Percentiles rank a stretch among this genome's conserved stretches.
phyloP scores from a whole-genome alignment of 1,140 invertebrate genomes.

The Danaus plexippus region DNA sequence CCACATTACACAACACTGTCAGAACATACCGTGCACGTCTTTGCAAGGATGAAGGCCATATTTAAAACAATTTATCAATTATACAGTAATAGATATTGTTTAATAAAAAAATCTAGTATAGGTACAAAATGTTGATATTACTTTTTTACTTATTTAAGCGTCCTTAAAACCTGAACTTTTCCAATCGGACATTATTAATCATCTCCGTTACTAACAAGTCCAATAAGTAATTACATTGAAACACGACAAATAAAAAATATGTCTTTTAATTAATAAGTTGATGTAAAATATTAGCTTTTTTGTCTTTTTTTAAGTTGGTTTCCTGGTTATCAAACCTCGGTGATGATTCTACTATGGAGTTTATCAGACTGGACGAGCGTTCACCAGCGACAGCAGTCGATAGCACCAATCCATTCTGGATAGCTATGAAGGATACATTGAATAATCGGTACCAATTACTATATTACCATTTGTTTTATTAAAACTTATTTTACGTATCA shows the following conservation, averaged over 20 bases:
- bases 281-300: not conserved
- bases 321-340: slow-evolving; percentile 85
- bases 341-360: slow-evolving; percentile 78
- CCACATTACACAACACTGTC: not conserved
- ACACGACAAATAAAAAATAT: too few relatives aligned
- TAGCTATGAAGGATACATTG: slow-evolving; percentile 77
- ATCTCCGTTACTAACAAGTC: too few relatives aligned
- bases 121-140: too few relatives aligned
- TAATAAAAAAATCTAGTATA: too few relatives aligned
- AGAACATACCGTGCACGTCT: too few relatives aligned
- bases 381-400: slow-evolving; percentile 76
- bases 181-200: too few relatives aligned
- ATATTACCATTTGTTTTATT: not conserved
- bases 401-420: slow-evolving; percentile 82
- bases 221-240: too few relatives aligned
- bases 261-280: not conserved
- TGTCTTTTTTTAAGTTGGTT: slow-evolving; percentile 44
- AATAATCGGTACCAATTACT: slow-evolving; percentile 51
- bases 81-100: too few relatives aligned
- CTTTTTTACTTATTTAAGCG: too few relatives aligned
- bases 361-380: slow-evolving; percentile 75
- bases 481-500: not conserved
- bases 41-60: too few relatives aligned
- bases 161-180: too few relatives aligned
- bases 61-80: too few relatives aligned